These are phyloP conservation scores for Drosophila arawakana DNA, from an alignment of 1,140 invertebrate species.

Conservation along the genomic window DNA sequence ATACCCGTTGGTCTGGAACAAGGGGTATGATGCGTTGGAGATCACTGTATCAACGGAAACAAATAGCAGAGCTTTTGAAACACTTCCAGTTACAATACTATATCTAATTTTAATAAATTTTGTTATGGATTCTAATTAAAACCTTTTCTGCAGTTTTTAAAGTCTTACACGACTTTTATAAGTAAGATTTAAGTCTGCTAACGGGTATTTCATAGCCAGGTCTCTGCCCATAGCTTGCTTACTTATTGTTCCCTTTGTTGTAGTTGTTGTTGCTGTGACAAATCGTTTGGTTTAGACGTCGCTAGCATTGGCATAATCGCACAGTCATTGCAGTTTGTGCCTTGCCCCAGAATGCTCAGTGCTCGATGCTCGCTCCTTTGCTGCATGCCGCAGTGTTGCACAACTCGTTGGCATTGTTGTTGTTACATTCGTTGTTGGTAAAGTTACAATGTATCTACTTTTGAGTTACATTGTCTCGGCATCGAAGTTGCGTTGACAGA, in stretches of 20 bases:
- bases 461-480: constrained; percentile 77
- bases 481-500: constrained; percentile 76
- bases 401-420: constrained; percentile 29
- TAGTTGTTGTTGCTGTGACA: constrained; percentile 66
- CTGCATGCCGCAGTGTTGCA: constrained; percentile 52
- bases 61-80: too few species aligned
- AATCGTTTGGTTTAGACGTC: constrained; percentile 79
- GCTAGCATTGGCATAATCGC: constrained; percentile 77
- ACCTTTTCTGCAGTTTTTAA: too few species aligned
- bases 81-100: too few species aligned
- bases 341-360: not conserved
- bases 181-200: too few species aligned
- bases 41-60: too few species aligned
- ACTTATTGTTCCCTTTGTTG: not conserved
- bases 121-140: too few species aligned
- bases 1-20: not conserved
- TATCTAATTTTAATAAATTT: too few species aligned
- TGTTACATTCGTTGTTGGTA: constrained; percentile 24
- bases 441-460: constrained; percentile 70
- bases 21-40: too few species aligned
- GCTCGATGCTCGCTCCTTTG: not conserved
- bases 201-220: too few species aligned
- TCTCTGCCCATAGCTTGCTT: too few species aligned
- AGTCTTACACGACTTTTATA: too few species aligned
- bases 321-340: constrained; percentile 70